Percentiles rank a stretch among this genome's conserved stretches.
These are phyloP conservation scores for Sparidentex hasta DNA, from an alignment of 2,797 vertebrate species.

Conservation along the genomic window DNA sequence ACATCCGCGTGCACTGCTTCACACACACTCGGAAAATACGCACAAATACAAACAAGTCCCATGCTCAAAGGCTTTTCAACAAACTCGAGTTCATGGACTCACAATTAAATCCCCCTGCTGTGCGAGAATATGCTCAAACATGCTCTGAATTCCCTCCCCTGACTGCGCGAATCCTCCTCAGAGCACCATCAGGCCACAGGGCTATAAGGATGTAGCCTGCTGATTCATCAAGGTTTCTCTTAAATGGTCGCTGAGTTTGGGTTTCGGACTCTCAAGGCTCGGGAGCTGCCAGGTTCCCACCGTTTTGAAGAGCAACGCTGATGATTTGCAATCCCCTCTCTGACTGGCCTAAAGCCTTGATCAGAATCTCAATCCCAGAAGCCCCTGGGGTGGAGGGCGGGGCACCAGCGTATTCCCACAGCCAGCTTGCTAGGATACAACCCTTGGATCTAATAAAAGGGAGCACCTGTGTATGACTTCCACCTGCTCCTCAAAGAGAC, in stretches of 20 bases:
- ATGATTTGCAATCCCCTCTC: constrained; percentile 76
- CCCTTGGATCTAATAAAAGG: constrained; percentile 70
- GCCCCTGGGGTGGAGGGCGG: constrained; percentile 67
- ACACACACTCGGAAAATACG: constrained; percentile 25
- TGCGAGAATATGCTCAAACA: constrained; percentile 55
- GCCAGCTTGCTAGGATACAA: constrained; percentile 78
- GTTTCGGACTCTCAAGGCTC: constrained; percentile 61
- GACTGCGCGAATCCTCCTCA: constrained; percentile 44
- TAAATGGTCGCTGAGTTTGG: constrained; percentile 46
- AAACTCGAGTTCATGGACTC: constrained; percentile 58
- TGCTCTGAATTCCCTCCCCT: constrained; percentile 40
- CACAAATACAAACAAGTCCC: constrained; percentile 60
- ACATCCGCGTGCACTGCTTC: constrained; percentile 40
- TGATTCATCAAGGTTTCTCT: constrained; percentile 76
- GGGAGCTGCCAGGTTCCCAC: constrained; percentile 70
- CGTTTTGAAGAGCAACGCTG: constrained; percentile 65
- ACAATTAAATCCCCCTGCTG: constrained; percentile 51
- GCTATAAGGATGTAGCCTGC: constrained; percentile 52
- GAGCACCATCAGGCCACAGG: constrained; percentile 44
- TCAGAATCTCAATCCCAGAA: constrained; percentile 76
- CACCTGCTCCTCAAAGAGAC: constrained; percentile 71
- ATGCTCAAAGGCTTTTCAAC: constrained; percentile 59
- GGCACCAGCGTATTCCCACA: constrained; percentile 67
- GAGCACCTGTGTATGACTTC: constrained; percentile 75
- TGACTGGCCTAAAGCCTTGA: constrained; percentile 66